Evolutionary conservation across 92 coral and sea anemone genomes (phyloP).

Genomic region (Porites lobata): DNA sequence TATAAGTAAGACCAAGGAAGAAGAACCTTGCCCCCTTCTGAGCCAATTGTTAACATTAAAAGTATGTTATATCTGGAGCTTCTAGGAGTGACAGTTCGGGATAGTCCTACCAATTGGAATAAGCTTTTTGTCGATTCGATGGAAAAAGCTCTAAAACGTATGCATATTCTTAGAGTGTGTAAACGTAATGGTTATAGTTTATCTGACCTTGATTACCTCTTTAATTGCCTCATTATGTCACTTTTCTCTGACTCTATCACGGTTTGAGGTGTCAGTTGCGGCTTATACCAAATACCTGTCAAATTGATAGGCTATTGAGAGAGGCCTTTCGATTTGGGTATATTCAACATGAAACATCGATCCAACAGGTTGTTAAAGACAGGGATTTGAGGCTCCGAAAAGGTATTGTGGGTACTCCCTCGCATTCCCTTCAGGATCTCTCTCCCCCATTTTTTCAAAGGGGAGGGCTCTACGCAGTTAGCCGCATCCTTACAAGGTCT

Average conservation of each 20-base stretch:
- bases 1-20: too few species aligned
- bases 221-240: conserved; percentile 58
- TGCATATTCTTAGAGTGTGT: too few species aligned
- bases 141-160: too few species aligned
- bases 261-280: conserved; percentile 59
- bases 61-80: too few species aligned
- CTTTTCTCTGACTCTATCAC: conserved; percentile 50
- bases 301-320: conserved; percentile 45
- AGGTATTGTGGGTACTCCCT: neutral
- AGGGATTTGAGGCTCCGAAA: conserved; percentile 45
- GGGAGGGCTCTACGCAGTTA: neutral
- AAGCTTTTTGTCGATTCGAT: too few species aligned
- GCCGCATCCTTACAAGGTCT: conserved; percentile 19
- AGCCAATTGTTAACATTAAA: too few species aligned
- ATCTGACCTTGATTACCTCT: too few species aligned
- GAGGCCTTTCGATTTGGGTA: conserved; percentile 62
- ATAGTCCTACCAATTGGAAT: too few species aligned
- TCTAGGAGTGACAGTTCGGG: too few species aligned
- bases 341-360: conserved; percentile 29
- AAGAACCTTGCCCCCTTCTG: too few species aligned
- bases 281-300: conserved; percentile 34
- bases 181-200: too few species aligned
- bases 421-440: conserved; percentile 21
- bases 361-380: conserved; percentile 38
- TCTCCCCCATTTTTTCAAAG: conserved; percentile 4